Evolutionary conservation across 2,888 invertebrate genomes (phyloP).

Genomic region (Phortica magna): DNA sequence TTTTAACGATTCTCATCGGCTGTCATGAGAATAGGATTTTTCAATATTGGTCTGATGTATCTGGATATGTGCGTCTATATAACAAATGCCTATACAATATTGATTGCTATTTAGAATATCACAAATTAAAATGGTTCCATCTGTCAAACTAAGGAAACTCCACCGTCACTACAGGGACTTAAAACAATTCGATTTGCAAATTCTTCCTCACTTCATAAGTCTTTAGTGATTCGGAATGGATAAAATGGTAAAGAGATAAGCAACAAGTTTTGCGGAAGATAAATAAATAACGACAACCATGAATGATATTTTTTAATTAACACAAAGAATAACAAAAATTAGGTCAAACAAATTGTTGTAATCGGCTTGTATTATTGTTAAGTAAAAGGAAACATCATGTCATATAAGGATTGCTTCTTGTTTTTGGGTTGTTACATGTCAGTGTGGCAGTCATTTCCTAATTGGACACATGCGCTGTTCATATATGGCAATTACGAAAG

Average conservation of each 20-base stretch:
- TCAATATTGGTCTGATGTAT: too few species aligned
- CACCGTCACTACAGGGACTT: too few species aligned
- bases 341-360: slow-evolving; percentile 2
- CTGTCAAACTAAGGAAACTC: too few species aligned
- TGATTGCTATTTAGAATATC: too few species aligned
- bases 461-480: slow-evolving; percentile 31
- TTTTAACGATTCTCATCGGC: too few species aligned
- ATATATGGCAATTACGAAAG: slow-evolving; percentile 28
- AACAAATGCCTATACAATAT: too few species aligned
- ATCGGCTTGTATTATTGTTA: background rate
- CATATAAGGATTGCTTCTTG: slow-evolving; percentile 18
- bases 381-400: slow-evolving; percentile 23
- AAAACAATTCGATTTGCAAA: too few species aligned
- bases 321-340: background rate
- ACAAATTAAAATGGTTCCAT: too few species aligned
- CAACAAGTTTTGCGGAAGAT: background rate
- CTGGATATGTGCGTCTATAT: too few species aligned
- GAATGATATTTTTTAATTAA: slow-evolving; percentile 17
- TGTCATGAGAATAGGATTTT: too few species aligned
- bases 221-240: too few species aligned
- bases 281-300: slow-evolving; percentile 2
- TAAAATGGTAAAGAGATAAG: background rate
- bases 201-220: too few species aligned
- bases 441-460: slow-evolving; percentile 18
- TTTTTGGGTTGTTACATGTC: slow-evolving; percentile 34